These are phyloP conservation scores for Pteronotus mesoamericanus DNA, from an alignment of 2,797 vertebrate genomes.

Conservation along the genomic window DNA sequence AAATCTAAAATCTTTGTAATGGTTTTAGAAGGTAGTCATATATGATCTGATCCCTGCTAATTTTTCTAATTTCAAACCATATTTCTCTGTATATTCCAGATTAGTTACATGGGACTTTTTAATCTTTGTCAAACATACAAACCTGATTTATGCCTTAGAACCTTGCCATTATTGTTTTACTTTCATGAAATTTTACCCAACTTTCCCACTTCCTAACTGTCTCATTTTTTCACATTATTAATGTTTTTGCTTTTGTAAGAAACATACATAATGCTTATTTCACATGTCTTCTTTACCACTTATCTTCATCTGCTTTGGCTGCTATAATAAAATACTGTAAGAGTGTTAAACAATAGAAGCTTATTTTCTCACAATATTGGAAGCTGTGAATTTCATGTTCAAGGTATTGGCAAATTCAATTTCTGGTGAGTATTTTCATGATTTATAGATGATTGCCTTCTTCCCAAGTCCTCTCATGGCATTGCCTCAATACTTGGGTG, in stretches of 20 bases:
- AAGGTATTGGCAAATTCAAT: background rate
- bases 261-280: background rate
- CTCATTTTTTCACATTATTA: background rate
- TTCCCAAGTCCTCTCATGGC: fast-evolving
- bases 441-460: background rate
- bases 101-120: background rate
- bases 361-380: background rate
- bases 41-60: background rate
- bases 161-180: background rate
- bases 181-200: background rate
- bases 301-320: background rate
- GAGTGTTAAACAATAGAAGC: background rate
- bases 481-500: background rate
- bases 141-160: background rate
- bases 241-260: background rate
- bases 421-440: background rate
- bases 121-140: background rate
- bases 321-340: background rate
- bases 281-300: background rate
- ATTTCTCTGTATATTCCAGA: background rate
- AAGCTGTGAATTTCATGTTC: background rate
- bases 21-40: background rate
- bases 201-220: background rate
- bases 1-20: background rate
- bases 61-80: background rate